A percentile compares a stretch with the other conserved stretches of the same genome.
phyloP scores from a whole-genome alignment of 1,140 invertebrate genomes.

The Brachionus asplanchnoidis region DNA sequence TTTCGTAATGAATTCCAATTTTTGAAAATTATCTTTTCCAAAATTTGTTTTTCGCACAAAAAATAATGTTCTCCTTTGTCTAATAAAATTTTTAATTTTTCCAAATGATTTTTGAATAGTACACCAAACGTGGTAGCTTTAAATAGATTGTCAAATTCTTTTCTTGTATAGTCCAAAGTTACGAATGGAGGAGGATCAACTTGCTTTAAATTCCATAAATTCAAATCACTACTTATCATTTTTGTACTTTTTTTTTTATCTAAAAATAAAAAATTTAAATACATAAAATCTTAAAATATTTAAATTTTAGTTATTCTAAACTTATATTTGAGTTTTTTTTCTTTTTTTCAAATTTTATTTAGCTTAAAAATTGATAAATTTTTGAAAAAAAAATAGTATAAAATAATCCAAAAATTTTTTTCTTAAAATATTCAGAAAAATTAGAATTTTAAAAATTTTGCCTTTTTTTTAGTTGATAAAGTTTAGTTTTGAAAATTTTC shows the following conservation, averaged over 20 bases:
- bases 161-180: neutral
- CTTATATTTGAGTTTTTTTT: too few relatives aligned
- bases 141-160: neutral
- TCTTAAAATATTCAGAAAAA: neutral
- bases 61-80: neutral
- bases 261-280: neutral
- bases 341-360: too few relatives aligned
- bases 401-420: neutral
- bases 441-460: neutral
- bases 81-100: neutral
- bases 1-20: conserved; percentile 37
- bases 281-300: too few relatives aligned
- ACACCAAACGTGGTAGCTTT: neutral
- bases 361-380: neutral
- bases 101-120: conserved; percentile 1
- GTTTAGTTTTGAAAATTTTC: conserved; percentile 39
- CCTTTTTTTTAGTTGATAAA: neutral
- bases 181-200: neutral
- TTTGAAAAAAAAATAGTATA: neutral
- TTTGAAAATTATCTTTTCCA: conserved; percentile 25
- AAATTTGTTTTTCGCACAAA: neutral
- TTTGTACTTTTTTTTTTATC: neutral
- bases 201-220: neutral
- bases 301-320: too few relatives aligned
- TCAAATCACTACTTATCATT: neutral